Base-by-base conservation (phyloP, 92 coral and sea anemone genomes). In the Anthopleura xanthogrammica region DNA sequence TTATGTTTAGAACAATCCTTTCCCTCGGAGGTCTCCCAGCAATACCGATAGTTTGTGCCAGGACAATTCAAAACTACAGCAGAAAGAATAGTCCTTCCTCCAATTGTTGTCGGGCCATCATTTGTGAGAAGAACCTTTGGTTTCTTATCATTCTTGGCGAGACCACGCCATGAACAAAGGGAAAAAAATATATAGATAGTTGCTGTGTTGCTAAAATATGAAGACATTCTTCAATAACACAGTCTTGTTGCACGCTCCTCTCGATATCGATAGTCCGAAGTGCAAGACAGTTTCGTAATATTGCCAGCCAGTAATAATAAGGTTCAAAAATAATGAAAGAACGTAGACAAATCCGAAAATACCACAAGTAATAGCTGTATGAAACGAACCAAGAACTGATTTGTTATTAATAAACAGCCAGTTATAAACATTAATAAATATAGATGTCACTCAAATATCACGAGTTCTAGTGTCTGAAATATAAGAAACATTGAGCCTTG, bases 51-150 rank as follows among this genome's bases (percentile, higher is more conserved):
- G 9, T 29, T 50, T 22, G 16, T 22, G 10, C 72, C 78, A 5
- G 9, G 16, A 54, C 72, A 56, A 24, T 29, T 50, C 50, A 72
- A 14, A 40, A 78, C 86, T 43, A 57, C 77, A 72, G 91, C 94
- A 48, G 52, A 48, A 41, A 91, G 83, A 7, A 46, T 72, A 10
- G 92, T 89, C n/a, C 17, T 77, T 72, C 89, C 92, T 52, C 94
- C 94, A 0, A 86, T 40, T 9, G 85, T 86, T 3, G 86, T 86
- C 0, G 88, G 79, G 0, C 90, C 86, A 46, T 81, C 85, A 60
- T 78, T 77, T 16, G 85, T 72, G 1, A 91, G 48, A 22, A 80
- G 80, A 20, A 91, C 90, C 60, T 46, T 46, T 46, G 50, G 9
- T 5, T 46, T 46, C 50, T 76, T 78, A 76, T 36, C 17, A 57